Conservation (phyloP, 2,797 vertebrate species). For the Chaenodraco wilsoni region DNA sequence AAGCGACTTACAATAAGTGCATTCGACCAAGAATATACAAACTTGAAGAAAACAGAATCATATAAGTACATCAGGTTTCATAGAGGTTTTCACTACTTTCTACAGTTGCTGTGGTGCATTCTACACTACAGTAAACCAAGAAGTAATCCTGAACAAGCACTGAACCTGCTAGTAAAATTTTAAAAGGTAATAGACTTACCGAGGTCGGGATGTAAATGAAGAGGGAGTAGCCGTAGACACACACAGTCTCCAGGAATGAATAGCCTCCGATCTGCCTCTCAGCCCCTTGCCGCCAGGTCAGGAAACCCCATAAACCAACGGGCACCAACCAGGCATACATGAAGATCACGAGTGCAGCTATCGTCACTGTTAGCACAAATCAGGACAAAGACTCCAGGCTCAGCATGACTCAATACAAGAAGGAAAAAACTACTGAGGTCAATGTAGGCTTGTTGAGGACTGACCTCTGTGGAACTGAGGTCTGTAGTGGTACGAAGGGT, state of each 20-base stretch:
- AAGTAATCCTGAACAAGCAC: too few relatives aligned
- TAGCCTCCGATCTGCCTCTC: constrained; percentile 81
- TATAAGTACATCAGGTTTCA: too few relatives aligned
- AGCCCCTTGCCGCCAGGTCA: constrained; percentile 85
- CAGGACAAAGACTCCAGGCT: constrained; percentile 1
- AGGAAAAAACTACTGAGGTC: too few relatives aligned
- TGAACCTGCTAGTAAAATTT: neutral
- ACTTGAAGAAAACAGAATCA: too few relatives aligned
- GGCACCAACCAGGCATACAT: constrained; percentile 91
- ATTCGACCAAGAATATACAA: too few relatives aligned
- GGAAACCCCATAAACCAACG: constrained; percentile 87
- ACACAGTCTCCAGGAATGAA: constrained; percentile 90
- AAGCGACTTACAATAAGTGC: too few relatives aligned
- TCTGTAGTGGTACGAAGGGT: constrained; percentile 82
- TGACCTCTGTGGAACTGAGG: constrained; percentile 83
- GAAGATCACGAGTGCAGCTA: constrained; percentile 87
- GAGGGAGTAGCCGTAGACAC: constrained; percentile 91
- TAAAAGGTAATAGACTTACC: constrained; percentile 76
- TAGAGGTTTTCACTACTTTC: too few relatives aligned
- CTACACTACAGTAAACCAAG: too few relatives aligned
- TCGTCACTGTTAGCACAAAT: constrained; percentile 76
- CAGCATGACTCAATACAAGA: neutral
- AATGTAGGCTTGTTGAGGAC: neutral
- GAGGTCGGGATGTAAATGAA: constrained; percentile 90
- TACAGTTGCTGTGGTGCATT: too few relatives aligned